These are phyloP conservation scores for Anoplolepis gracilipes DNA, from an alignment of 1,140 invertebrate species.

Conservation along the genomic window DNA sequence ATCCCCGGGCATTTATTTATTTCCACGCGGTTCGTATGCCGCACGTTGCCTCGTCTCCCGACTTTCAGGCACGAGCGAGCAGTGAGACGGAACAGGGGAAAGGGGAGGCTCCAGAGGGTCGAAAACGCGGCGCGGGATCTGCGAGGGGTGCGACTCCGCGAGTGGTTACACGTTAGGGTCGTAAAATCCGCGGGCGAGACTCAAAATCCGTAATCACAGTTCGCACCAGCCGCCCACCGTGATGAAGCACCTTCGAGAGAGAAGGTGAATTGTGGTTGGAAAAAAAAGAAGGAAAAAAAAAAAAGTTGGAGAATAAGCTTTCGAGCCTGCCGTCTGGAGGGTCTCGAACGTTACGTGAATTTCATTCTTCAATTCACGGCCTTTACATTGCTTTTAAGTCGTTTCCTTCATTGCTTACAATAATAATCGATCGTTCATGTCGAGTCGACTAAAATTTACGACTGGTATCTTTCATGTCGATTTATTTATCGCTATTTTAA, in stretches of 20 bases:
- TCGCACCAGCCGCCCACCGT: conserved; percentile 63
- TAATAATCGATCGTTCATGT: neutral
- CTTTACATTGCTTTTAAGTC: neutral
- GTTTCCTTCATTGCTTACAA: neutral
- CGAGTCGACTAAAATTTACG: neutral
- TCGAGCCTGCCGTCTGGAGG: conserved; percentile 5
- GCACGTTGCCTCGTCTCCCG: conserved; percentile 32
- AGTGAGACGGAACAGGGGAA: neutral
- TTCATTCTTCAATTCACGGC: neutral
- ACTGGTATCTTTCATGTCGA: neutral
- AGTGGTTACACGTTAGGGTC: conserved; percentile 51
- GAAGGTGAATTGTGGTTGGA: neutral
- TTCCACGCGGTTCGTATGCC: conserved; percentile 75
- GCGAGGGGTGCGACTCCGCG: conserved; percentile 22
- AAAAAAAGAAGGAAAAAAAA: too few species aligned
- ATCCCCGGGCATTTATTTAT: conserved; percentile 78
- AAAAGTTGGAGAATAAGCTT: conserved; percentile 4
- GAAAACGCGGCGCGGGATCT: conserved; percentile 10
- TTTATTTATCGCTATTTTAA: neutral
- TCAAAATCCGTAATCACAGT: conserved; percentile 77
- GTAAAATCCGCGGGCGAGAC: conserved; percentile 73
- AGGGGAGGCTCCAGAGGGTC: conserved; percentile 12
- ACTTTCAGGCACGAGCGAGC: neutral
- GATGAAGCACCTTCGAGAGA: conserved; percentile 55
- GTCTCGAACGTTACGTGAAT: conserved; percentile 38